Percentiles rank a stretch among this genome's conserved stretches.
phyloP scores from a whole-genome alignment of 2,888 invertebrate species.

The Hoplodrina blanda region DNA sequence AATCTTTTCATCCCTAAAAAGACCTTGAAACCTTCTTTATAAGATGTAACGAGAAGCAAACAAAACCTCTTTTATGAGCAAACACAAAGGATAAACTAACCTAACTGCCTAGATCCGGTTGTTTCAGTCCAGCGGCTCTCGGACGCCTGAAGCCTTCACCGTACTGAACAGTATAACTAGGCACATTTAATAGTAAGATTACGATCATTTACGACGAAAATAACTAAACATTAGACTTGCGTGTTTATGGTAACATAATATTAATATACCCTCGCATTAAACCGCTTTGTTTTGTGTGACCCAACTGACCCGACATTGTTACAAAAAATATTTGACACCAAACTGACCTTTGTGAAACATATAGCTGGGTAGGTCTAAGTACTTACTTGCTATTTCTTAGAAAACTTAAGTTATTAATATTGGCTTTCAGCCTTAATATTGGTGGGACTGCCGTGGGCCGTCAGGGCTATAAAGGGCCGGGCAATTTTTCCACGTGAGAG shows the following conservation, averaged over 20 bases:
- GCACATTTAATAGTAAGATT: constrained; percentile 39
- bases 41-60: constrained; percentile 43
- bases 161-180: constrained; percentile 27
- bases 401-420: constrained; percentile 51
- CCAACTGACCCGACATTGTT: constrained; percentile 42
- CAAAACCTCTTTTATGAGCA: constrained; percentile 39
- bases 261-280: constrained; percentile 47
- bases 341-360: constrained; percentile 37
- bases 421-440: constrained; percentile 37
- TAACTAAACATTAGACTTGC: constrained; percentile 47
- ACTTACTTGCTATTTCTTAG: constrained; percentile 28
- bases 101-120: constrained; percentile 22
- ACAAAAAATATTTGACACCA: constrained; percentile 49
- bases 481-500: constrained; percentile 57
- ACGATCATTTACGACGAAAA: constrained; percentile 46
- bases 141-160: constrained; percentile 6
- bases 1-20: constrained; percentile 25
- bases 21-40: constrained; percentile 21
- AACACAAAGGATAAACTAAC: constrained; percentile 38
- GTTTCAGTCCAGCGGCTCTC: constrained; percentile 19
- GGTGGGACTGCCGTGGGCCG: constrained; percentile 20
- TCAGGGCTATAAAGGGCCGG: constrained; percentile 43
- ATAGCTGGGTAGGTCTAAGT: neutral
- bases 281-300: constrained; percentile 55
- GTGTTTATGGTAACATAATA: constrained; percentile 56